These are phyloP conservation scores for Bubo scandiacus DNA, from an alignment of 2,113 vertebrate genomes.

Conservation along the genomic window DNA sequence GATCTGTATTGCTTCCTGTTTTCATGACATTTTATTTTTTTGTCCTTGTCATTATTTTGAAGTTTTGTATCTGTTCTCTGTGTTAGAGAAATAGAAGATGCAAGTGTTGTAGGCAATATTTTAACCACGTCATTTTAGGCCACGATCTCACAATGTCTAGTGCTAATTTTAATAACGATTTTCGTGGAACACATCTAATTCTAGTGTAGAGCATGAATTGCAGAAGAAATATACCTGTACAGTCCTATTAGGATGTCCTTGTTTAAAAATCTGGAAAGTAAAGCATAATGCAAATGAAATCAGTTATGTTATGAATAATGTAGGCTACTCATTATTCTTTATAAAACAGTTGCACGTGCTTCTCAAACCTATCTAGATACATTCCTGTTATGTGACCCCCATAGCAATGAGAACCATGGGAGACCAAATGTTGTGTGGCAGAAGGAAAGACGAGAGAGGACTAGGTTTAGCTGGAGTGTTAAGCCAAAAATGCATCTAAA, in stretches of 20 bases:
- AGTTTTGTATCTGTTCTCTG: not conserved
- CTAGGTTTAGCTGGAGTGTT: not conserved
- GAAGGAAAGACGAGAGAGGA: not conserved
- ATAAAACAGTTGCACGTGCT: conserved; percentile 38
- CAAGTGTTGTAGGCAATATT: not conserved
- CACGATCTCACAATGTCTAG: not conserved
- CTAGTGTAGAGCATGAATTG: not conserved
- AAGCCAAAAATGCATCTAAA: not conserved
- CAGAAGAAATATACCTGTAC: not conserved
- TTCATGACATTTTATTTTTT: not conserved
- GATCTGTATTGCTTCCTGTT: not conserved
- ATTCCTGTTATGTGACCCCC: not conserved
- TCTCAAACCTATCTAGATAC: conserved; percentile 5
- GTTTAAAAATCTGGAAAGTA: conserved; percentile 54
- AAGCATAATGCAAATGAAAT: conserved; percentile 55
- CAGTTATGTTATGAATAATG: conserved; percentile 59
- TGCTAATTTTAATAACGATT: conserved; percentile 26
- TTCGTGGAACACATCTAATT: conserved; percentile 17
- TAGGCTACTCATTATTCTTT: conserved; percentile 48
- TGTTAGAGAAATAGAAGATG: not conserved
- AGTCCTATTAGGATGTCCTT: conserved; percentile 45
- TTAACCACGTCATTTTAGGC: not conserved
- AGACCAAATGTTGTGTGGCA: not conserved
- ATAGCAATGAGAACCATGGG: not conserved
- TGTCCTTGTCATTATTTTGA: not conserved